Evolutionary conservation across 2,888 invertebrate species (phyloP), one percentile per base, ranked within the genome.

Genomic region (Rotaria socialis): DNA sequence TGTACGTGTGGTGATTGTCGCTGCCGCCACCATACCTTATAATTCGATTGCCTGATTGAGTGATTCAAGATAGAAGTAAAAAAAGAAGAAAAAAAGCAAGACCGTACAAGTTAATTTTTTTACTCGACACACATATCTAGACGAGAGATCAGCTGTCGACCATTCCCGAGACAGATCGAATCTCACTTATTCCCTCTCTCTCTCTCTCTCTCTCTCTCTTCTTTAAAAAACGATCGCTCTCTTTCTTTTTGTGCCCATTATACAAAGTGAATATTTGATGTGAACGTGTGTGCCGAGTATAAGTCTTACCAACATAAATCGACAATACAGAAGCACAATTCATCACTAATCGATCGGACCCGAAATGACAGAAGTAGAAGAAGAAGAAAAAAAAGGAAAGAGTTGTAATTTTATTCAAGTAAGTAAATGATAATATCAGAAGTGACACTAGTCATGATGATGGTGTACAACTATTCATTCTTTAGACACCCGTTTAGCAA

Each of bases 141-240:
- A 67, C 35, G 67, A 67, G 1, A 16, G 35, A 67, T 67, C 67
- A 67, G 67, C 67, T 67, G 67, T 67, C 67, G 67, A 67, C 67
- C 67, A 67, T 67, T 67, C 67, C 67, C 67, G 67, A 67, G 67
- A 67, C 67, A 67, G 67, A 67, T 67, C 67, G 67, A 35, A 67
- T 67, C 67, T 67, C 67, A 67, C 35, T 67, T 35, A n/a, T 35
- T 41, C 52, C 4, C 52, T 52, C 52, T 52, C 52, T 52, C 52
- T 52, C 52, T 10, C 10, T 52, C 14, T 16, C 67, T 67, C 14
- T 67, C 67, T 67, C 35, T 35, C 35, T 67, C 67, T 35, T 67
- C 67, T 67, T 67, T 27, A 67, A 67, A 67, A 52, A 35, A 41
- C 67, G 67, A 67, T 67, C 67, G 35, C 35, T 67, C 67, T 67